These are phyloP conservation scores for Oreocharis arfaki DNA, from an alignment of 2,113 vertebrate species.

Conservation along the genomic window DNA sequence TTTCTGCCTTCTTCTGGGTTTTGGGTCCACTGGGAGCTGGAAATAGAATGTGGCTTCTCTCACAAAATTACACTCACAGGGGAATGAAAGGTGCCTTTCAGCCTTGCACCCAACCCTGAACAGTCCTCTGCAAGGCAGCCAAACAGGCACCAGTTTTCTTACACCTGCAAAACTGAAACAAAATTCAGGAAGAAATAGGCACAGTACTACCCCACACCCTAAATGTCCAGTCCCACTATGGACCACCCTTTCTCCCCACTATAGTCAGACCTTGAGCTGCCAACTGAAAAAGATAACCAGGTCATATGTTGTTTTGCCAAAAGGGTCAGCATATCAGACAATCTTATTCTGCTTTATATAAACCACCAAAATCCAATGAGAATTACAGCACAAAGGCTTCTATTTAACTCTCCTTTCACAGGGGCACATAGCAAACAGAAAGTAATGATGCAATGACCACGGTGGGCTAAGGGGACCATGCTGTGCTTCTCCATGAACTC, in stretches of 20 bases:
- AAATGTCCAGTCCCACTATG: fast-evolving
- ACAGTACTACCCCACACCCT: background rate
- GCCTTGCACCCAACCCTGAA: background rate
- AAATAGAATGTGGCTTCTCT: background rate
- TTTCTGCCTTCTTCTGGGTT: background rate
- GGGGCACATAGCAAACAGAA: background rate
- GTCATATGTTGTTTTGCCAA: background rate
- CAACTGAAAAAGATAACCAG: background rate
- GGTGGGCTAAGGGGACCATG: fast-evolving
- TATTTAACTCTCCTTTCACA: background rate
- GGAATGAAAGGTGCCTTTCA: background rate
- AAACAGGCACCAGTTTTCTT: background rate
- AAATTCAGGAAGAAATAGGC: background rate
- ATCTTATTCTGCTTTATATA: background rate
- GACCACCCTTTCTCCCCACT: background rate
- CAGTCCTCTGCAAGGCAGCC: background rate
- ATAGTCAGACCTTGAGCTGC: background rate
- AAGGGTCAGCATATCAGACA: background rate
- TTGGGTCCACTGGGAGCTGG: background rate
- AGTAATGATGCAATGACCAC: background rate
- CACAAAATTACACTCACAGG: background rate
- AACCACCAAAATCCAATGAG: background rate
- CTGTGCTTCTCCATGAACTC: background rate
- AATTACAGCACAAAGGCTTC: background rate
- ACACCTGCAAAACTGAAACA: background rate